Percentiles rank a stretch among this genome's conserved stretches.
Conservation (phyloP, 1,140 invertebrate species). For the Hypsibius dujardini region DNA sequence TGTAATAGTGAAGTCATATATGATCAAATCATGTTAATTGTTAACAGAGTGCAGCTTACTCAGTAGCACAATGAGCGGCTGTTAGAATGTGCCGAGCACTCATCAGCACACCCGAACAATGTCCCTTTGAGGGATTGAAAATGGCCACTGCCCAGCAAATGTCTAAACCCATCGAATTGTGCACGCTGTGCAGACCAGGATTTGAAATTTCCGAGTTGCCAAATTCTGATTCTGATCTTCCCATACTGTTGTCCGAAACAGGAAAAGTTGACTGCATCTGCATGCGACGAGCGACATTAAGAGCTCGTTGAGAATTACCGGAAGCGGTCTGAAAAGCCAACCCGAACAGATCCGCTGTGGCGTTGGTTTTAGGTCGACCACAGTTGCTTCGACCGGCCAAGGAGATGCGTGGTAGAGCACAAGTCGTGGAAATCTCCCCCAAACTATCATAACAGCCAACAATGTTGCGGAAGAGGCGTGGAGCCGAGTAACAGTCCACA, state of each 20-base stretch:
- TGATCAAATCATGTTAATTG: no score
- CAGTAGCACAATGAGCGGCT: not conserved
- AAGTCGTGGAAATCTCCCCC: not conserved
- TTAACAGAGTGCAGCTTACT: no score
- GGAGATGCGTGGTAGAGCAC: not conserved
- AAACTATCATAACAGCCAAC: not conserved
- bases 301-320: not conserved
- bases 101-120: not conserved
- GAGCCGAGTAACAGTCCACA: not conserved
- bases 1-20: no score
- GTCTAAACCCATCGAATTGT: not conserved
- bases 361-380: not conserved
- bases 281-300: not conserved
- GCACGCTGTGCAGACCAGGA: not conserved
- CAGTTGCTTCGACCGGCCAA: not conserved
- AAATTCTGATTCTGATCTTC: not conserved
- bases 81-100: not conserved
- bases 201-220: not conserved
- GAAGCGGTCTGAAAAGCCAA: not conserved
- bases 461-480: not conserved
- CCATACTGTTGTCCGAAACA: not conserved
- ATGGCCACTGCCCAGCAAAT: not conserved
- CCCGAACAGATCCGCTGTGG: not conserved
- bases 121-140: not conserved
- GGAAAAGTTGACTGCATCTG: not conserved